phyloP scores from a whole-genome alignment of 2,113 vertebrate species.

The Galemys pyrenaicus region DNA sequence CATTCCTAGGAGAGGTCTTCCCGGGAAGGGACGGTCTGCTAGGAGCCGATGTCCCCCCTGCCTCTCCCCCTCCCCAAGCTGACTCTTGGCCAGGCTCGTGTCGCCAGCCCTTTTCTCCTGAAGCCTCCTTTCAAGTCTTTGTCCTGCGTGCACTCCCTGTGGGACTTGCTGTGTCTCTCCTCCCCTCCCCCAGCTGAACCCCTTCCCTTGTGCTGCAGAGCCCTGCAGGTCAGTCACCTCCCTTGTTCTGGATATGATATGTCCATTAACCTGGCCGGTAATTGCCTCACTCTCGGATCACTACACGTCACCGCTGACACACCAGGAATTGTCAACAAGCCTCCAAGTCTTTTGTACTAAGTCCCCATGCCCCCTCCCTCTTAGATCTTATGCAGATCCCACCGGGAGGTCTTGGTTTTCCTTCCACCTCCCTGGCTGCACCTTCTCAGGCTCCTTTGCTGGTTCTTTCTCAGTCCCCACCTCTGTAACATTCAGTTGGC shows the following conservation, averaged over 20 bases:
- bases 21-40: not conserved
- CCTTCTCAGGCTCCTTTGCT: not conserved
- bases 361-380: not conserved
- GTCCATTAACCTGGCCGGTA: conserved; percentile 26
- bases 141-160: not conserved
- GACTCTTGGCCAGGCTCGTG: not conserved
- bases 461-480: not conserved
- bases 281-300: not conserved
- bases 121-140: not conserved
- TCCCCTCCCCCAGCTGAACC: not conserved
- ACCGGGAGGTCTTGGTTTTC: not conserved
- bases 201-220: not conserved
- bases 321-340: not conserved
- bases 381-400: too few species aligned
- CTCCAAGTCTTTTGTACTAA: not conserved
- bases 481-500: not conserved
- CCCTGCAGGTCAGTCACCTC: conserved; percentile 22
- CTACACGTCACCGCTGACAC: not conserved
- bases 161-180: not conserved
- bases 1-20: not conserved
- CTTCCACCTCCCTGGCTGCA: not conserved
- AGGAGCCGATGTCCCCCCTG: too few species aligned
- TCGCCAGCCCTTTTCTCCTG: not conserved
- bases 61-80: too few species aligned
- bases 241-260: not conserved